Evolutionary conservation across 1,140 invertebrate species (phyloP), one percentile per base, ranked within the genome.

Genomic region (Drosophila pseudoobscura): DNA sequence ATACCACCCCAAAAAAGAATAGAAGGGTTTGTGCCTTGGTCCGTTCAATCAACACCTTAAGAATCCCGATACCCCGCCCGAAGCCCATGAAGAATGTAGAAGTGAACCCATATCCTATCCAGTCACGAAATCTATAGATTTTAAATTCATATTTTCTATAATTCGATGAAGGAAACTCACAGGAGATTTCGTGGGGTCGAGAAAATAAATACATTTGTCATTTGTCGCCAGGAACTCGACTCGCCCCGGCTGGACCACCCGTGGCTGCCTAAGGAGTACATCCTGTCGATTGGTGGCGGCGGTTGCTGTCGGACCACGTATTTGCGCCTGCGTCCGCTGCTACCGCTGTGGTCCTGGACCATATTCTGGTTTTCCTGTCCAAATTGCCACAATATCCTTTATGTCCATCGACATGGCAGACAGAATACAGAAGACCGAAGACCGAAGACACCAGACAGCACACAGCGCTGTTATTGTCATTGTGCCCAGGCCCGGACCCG

Each of bases 301-400:
- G 53, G 55, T 44, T 57, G 55, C 29, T 57, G n/a, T 35, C 35
- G 20, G 43, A 55, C 49, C 46, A 78, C 45, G 60, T 51, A 73
- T 64, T 39, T 68, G 64, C 58, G 51, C 56, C 59, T 63, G 46
- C 20, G 57, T 53, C 39, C 41, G 66, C 45, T 50, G 54, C 70
- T 62, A 69, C 50, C 52, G 64, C 35, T 39, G 35, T 13, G 35
- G 35, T 39, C 35, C 80, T 85, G 82, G 74, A 78, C 79, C 84
- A 43, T 78, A 77, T 73, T 75, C 77, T 90, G 80, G 78, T 90
- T 82, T 89, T 89, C 78, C 80, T 89, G 74, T 79, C 77, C 46
- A 75, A 90, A 90, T 80, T 73, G 88, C 76, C 87, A 88, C 87
- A 90, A 90, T 87, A 90, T 90, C 82, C 80, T 90, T 71, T 87